phyloP scores from a whole-genome alignment of 2,888 invertebrate genomes.

The Choristoneura rosaceana region DNA sequence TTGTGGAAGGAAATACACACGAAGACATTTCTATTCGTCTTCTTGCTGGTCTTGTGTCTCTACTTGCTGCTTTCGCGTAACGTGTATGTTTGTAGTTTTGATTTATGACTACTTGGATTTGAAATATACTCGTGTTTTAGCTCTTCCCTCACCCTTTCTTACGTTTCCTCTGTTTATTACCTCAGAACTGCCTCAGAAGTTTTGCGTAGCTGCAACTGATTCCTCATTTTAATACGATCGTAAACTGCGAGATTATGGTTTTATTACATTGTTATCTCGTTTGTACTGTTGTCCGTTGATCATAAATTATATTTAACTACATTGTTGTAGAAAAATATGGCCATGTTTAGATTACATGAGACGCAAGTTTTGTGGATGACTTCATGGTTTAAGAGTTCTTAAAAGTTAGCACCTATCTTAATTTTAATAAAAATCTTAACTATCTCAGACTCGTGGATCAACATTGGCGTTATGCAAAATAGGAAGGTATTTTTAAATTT shows the following conservation, averaged over 20 bases:
- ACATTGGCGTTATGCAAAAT: too few species aligned
- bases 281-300: slow-evolving; percentile 23
- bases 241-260: slow-evolving; percentile 49
- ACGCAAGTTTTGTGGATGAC: slow-evolving; percentile 20
- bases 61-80: too few species aligned
- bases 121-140: background rate
- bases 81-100: too few species aligned
- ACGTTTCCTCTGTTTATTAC: background rate
- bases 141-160: background rate
- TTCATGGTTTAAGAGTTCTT: background rate
- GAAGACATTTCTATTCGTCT: too few species aligned
- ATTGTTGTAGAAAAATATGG: slow-evolving; percentile 26
- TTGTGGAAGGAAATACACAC: too few species aligned
- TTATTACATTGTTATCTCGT: slow-evolving; percentile 52
- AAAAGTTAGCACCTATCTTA: background rate
- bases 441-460: too few species aligned
- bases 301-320: slow-evolving; percentile 35
- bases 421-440: background rate
- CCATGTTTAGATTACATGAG: slow-evolving; percentile 24
- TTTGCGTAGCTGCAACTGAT: background rate
- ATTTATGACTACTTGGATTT: background rate
- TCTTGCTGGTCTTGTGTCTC: too few species aligned
- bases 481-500: too few species aligned
- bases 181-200: background rate
- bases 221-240: slow-evolving; percentile 48